Conservation (phyloP, 2,797 vertebrate genomes). For the Parotocinclus haroldoi region DNA sequence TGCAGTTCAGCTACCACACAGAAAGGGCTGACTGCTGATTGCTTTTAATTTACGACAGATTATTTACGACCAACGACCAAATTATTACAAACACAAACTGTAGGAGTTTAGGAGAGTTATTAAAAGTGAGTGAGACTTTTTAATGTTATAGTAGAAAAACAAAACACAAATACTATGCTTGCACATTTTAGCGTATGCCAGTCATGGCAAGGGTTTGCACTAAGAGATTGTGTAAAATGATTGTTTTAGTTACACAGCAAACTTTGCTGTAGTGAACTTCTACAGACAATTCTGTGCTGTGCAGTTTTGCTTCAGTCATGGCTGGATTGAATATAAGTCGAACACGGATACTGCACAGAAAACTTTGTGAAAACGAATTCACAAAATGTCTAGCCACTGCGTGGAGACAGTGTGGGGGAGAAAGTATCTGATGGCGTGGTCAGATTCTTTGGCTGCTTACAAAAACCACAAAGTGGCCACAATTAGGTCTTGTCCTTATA, state of each 20-base stretch:
- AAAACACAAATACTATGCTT: too few relatives aligned
- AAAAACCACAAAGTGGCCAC: slow-evolving; percentile 57
- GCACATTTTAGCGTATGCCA: too few relatives aligned
- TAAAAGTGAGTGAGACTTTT: too few relatives aligned
- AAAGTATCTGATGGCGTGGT: slow-evolving; percentile 44
- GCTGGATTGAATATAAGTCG: slow-evolving; percentile 40
- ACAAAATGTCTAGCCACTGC: slow-evolving; percentile 35
- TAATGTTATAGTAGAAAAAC: too few relatives aligned
- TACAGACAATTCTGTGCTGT: slow-evolving; percentile 24
- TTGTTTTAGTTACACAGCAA: slow-evolving; percentile 17
- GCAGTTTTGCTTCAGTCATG: slow-evolving; percentile 35
- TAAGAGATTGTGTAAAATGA: too few relatives aligned
- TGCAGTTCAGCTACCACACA: neutral
- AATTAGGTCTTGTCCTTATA: slow-evolving; percentile 55
- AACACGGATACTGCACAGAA: slow-evolving; percentile 43
- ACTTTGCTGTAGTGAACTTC: slow-evolving; percentile 2
- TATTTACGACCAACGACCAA: too few relatives aligned
- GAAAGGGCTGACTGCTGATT: too few relatives aligned
- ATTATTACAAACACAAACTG: too few relatives aligned
- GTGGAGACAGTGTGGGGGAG: slow-evolving; percentile 21
- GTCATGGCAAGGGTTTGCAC: too few relatives aligned
- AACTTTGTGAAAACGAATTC: slow-evolving; percentile 10
- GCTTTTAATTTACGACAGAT: too few relatives aligned
- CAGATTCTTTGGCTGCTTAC: slow-evolving; percentile 51
- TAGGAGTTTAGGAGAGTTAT: too few relatives aligned